Evolutionary conservation across 2,888 invertebrate species (phyloP).

Genomic region (Lymantria dispar): DNA sequence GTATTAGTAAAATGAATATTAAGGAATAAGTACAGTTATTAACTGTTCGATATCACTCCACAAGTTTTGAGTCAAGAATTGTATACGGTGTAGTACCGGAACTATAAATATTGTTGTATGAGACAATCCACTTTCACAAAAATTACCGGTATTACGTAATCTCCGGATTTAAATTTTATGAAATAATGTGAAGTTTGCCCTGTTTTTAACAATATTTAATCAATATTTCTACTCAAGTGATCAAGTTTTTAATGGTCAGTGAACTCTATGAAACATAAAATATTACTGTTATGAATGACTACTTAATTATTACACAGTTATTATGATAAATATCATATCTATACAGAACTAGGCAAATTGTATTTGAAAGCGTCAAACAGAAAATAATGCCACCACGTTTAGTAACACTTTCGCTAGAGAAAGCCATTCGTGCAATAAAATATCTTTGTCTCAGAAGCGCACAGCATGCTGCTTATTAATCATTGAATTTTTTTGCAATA

Average conservation of each 20-base stretch:
- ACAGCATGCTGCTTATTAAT: conserved; percentile 34
- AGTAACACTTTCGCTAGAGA: conserved; percentile 78
- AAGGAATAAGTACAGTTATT: too few species aligned
- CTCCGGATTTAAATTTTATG: not conserved
- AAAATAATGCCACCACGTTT: conserved; percentile 58
- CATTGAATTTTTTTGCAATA: conserved; percentile 26
- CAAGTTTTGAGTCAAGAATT: conserved; percentile 20
- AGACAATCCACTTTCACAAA: conserved; percentile 33
- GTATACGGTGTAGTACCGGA: conserved; percentile 31
- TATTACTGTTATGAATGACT: too few species aligned
- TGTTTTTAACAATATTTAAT: not conserved
- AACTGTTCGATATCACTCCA: too few species aligned
- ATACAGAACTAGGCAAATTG: conserved; percentile 46
- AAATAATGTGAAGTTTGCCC: not conserved
- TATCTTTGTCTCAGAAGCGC: conserved; percentile 62
- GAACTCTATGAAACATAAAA: too few species aligned
- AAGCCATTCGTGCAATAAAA: conserved; percentile 74
- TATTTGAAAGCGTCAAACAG: conserved; percentile 69
- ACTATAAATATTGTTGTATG: conserved; percentile 25
- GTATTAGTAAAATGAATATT: too few species aligned
- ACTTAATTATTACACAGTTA: too few species aligned
- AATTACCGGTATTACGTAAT: conserved; percentile 22
- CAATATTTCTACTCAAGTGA: not conserved
- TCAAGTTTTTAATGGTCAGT: too few species aligned
- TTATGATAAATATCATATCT: conserved; percentile 4